Conservation (phyloP, 2,888 invertebrate species). For the Melolontha melolontha region DNA sequence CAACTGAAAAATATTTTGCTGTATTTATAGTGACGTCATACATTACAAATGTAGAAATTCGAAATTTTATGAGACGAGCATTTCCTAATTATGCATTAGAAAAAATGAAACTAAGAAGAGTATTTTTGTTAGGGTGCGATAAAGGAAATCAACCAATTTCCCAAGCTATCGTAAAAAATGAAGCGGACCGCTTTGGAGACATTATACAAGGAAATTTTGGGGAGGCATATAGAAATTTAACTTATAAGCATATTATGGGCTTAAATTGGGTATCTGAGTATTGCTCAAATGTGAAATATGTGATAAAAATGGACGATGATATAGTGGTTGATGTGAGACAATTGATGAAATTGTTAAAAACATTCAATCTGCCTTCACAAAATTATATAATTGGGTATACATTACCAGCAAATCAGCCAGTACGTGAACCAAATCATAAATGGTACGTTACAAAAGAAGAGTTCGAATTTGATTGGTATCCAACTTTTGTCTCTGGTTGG, state of each 20-base stretch:
- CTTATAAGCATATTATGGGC: slow-evolving; percentile 86
- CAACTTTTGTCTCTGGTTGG: slow-evolving; percentile 86
- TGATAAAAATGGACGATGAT: slow-evolving; percentile 88
- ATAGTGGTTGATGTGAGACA: slow-evolving; percentile 78
- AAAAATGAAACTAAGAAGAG: slow-evolving; percentile 71
- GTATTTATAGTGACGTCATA: slow-evolving; percentile 80
- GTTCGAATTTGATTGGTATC: slow-evolving; percentile 73
- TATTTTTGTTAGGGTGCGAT: slow-evolving; percentile 78
- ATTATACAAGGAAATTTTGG: slow-evolving; percentile 81
- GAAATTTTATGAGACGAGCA: slow-evolving; percentile 78
- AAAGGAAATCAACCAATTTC: slow-evolving; percentile 66
- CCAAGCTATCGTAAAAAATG: slow-evolving; percentile 72
- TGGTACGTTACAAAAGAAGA: slow-evolving; percentile 83
- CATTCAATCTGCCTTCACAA: slow-evolving; percentile 60
- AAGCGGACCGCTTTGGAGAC: slow-evolving; percentile 75
- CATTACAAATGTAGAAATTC: slow-evolving; percentile 76
- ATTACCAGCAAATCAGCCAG: slow-evolving; percentile 73
- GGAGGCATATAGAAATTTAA: slow-evolving; percentile 85
- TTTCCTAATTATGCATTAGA: slow-evolving; percentile 71
- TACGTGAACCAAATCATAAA: slow-evolving; percentile 77
- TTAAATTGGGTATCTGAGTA: slow-evolving; percentile 77
- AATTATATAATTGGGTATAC: slow-evolving; percentile 75
- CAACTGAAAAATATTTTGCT: slow-evolving; percentile 52
- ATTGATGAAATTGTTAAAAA: slow-evolving; percentile 66
- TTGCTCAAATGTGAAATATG: slow-evolving; percentile 72